Evolutionary conservation across 2,797 vertebrate genomes (phyloP), one percentile per base, ranked within the genome.

Genomic region (Catamblyrhynchus diadema): DNA sequence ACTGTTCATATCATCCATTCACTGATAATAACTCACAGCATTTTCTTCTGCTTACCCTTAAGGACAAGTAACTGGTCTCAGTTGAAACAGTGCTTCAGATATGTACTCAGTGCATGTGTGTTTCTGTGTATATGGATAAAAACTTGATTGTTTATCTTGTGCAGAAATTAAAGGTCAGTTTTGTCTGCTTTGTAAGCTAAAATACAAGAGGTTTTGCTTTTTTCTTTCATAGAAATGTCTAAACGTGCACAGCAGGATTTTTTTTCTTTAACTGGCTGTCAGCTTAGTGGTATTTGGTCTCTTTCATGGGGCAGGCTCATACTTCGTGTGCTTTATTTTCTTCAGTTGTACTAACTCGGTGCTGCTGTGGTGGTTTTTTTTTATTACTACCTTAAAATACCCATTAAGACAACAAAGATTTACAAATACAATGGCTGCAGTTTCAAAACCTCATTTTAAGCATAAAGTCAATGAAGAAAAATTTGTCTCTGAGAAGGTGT

Each of bases 21-120:
- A 33, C 73, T 95, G 93, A 81, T 72, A 64, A 39, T 47, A 81
- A 70, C 91, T 96, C 81, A 14, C 89, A 95, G 92, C 72, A 64
- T 97, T 98, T 98, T 96, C 94, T 91, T 83, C 77, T 74, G 85
- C 96, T 97, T 89, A 91, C 64, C 94, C 94, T 54, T 91, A 83
- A 53, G 56, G 70, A n/a, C 41, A 24, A 95, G 66, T 23, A 6
- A 61, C 48, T 81, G 15, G 30, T 25, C 45, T 39, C 24, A 21
- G 28, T 67, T 90, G n/a, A 86, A 93, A 39, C 41, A 50, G n/a
- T 57, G 10, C 66, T 86, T 72, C 48, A 44, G 24, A 62, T 71
- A 19, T 8, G 4, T 59, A 3, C 35, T 50, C 25, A 20, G 12
- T 48, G 24, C 42, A 12, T 1, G 2, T 37, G 3, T 37, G 18